Base-by-base conservation (phyloP, 2,888 invertebrate species). In the Drosophila rellima region DNA sequence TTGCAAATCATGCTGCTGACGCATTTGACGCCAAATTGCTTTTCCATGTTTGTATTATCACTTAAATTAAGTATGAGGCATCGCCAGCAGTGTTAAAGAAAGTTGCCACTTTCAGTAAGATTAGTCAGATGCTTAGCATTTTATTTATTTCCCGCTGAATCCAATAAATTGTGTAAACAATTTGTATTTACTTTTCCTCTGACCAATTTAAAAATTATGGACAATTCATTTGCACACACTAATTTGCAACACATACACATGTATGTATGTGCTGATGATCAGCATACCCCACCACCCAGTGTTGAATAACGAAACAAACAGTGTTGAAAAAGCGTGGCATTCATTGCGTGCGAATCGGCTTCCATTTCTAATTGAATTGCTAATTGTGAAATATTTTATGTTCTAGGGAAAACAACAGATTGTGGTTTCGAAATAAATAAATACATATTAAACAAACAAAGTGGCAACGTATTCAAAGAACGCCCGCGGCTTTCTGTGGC, bases 1-100 rank as follows among this genome's bases (percentile, higher is more conserved):
- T 85, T 71, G 57, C 69, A 79, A 88, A 82, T 85, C 66, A 57
- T 70, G 45, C 47, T 57, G 48, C 44, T 44, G 74, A 57, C 54
- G 47, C 51, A 63, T 65, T 66, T 71, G 66, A 54, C 39, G 44
- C 31, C 70, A 70, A 74, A 71, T 78, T 85, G 64, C 61, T 60
- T 61, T 73, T 67, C 52, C 54, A 68, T 65, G 54, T 61, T 61
- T 63, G 59, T 70, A 62, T 67, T 54, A 62, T 57, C 6, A 48
- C 23, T 29, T 11, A 26, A 35, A 45, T 52, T 42, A 15, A 23
- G 10, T 33, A 29, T 44, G 8, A 40, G 23, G 3, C 23, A 29
- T 2, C 2, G 15, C 18, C n/a, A 65, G 15, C 2, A 8, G 39
- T 15, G 26, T 17, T 20, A 2, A 50, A 42, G 18, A 37, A 45